These are phyloP conservation scores for Urechis unicinctus DNA, from an alignment of 2,888 invertebrate genomes.

Conservation along the genomic window DNA sequence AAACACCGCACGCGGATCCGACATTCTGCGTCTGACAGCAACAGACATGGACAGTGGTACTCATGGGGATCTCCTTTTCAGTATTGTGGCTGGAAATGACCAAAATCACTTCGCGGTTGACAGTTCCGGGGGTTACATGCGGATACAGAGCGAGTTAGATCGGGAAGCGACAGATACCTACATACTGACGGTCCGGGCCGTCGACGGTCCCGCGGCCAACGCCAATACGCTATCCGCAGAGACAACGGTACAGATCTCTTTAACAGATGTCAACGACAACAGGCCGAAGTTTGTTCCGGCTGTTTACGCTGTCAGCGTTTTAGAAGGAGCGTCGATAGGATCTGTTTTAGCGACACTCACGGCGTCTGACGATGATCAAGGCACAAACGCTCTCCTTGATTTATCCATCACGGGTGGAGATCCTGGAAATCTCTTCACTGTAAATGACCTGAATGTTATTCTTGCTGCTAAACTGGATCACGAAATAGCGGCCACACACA, in stretches of 20 bases:
- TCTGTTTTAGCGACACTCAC: conserved; percentile 22
- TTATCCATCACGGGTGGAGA: background rate
- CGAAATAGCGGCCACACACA: conserved; percentile 1
- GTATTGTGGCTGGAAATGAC: conserved; percentile 29
- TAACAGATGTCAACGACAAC: conserved; percentile 34
- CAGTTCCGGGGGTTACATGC: conserved; percentile 17
- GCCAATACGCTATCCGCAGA: conserved; percentile 20
- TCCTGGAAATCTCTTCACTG: background rate
- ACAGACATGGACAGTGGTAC: conserved; percentile 29
- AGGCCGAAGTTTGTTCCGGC: conserved; percentile 24
- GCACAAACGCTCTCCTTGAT: conserved; percentile 19
- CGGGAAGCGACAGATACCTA: conserved; percentile 21
- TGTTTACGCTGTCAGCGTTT: conserved; percentile 24
- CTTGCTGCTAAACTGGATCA: background rate
- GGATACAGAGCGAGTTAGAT: conserved; percentile 21
- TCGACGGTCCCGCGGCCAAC: conserved; percentile 16
- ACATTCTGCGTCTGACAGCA: conserved; percentile 25
- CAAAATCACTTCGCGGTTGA: conserved; percentile 24
- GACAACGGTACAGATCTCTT: conserved; percentile 24
- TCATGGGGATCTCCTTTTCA: conserved; percentile 25
- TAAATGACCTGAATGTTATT: background rate
- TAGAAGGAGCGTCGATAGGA: conserved; percentile 27
- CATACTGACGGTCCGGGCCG: conserved; percentile 20
- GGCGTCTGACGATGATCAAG: conserved; percentile 31
- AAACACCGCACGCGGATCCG: conserved; percentile 22